Conservation (phyloP, 2,113 vertebrate genomes). For the Psilopsiagon aurifrons region DNA sequence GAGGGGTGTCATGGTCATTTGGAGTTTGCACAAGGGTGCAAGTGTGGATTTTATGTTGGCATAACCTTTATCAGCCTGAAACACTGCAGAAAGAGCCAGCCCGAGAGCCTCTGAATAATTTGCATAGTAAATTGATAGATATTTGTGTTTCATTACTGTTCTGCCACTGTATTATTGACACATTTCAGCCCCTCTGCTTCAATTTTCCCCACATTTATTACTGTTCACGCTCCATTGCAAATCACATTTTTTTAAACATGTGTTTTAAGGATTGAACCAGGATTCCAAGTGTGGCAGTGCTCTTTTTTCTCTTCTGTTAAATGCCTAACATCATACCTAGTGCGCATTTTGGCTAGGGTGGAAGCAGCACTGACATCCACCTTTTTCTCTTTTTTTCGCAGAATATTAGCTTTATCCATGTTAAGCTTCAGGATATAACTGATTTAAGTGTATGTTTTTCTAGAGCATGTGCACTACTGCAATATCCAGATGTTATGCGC, state of each 20-base stretch:
- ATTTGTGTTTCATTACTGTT: not conserved
- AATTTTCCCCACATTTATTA: not conserved
- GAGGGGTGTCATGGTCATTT: not conserved
- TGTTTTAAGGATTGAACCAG: not conserved
- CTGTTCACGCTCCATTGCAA: not conserved
- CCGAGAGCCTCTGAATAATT: not conserved
- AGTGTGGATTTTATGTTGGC: not conserved
- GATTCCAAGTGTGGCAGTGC: not conserved
- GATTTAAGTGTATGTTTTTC: not conserved
- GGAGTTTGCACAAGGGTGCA: not conserved
- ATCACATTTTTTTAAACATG: not conserved
- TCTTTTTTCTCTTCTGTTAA: not conserved
- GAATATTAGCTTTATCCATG: not conserved
- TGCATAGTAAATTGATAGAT: not conserved
- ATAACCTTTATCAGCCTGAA: not conserved
- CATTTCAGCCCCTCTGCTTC: not conserved
- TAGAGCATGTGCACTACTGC: not conserved
- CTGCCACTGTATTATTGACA: not conserved
- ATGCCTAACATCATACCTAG: not conserved
- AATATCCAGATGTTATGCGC: not conserved
- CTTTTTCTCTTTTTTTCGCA: not conserved
- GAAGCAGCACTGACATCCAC: not conserved
- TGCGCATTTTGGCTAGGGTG: not conserved
- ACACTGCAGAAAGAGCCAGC: not conserved
- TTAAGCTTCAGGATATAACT: not conserved